Evolutionary conservation across 1,140 invertebrate species (phyloP).

Genomic region (Goniozus legneri): DNA sequence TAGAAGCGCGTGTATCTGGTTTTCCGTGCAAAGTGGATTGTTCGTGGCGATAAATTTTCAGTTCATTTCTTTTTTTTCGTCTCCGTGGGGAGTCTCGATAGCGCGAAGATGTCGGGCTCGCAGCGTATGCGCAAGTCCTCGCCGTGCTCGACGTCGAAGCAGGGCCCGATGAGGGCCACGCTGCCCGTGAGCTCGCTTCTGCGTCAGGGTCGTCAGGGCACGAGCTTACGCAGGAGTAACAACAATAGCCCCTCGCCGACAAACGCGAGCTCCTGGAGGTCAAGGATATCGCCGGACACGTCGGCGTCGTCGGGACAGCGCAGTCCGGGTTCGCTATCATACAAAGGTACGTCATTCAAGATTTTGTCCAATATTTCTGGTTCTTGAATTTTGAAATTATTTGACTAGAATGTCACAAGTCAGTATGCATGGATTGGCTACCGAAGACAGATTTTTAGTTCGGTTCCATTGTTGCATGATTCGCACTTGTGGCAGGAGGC

Average conservation of each 20-base stretch:
- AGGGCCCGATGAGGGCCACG: constrained; percentile 70
- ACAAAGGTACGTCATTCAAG: constrained; percentile 59
- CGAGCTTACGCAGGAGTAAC: constrained; percentile 59
- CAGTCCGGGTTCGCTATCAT: constrained; percentile 68
- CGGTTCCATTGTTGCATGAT: constrained; percentile 22
- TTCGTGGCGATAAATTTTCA: no score
- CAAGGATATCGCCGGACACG: constrained; percentile 64
- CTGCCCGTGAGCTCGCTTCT: constrained; percentile 69
- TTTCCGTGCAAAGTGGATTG: no score
- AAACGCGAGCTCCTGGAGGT: constrained; percentile 59
- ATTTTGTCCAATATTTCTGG: constrained; percentile 3
- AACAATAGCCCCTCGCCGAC: constrained; percentile 66
- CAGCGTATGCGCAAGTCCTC: constrained; percentile 66
- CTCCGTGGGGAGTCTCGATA: no score
- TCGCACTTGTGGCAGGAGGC: no score
- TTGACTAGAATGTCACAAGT: no score
- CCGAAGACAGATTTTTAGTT: constrained; percentile 26
- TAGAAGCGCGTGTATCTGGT: constrained; percentile 15
- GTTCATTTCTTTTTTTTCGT: no score
- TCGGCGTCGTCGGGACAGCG: constrained; percentile 63
- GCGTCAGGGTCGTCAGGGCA: constrained; percentile 57
- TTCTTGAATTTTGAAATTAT: background rate
- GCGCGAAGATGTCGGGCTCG: constrained; percentile 59
- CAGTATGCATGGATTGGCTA: constrained; percentile 10
- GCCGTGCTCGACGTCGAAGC: constrained; percentile 64